These are phyloP conservation scores for Drosophila melanica DNA, from an alignment of 1,140 invertebrate genomes.

Conservation along the genomic window DNA sequence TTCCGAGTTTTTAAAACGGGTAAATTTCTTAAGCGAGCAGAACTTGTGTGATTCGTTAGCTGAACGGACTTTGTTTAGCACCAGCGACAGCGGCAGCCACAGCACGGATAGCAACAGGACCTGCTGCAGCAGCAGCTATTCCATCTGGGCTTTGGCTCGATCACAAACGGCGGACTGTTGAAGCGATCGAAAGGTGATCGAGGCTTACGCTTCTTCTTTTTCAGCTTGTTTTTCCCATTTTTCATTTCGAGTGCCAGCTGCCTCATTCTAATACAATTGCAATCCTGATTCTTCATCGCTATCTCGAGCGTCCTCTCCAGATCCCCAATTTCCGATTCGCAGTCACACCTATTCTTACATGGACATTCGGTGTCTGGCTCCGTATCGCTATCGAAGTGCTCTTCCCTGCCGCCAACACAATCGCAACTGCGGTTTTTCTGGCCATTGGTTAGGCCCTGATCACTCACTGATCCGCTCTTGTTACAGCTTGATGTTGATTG, in stretches of 20 bases:
- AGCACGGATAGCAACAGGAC: neutral
- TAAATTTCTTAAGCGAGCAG: neutral
- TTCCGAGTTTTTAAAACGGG: neutral
- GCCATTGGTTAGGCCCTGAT: neutral
- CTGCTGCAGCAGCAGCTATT: neutral
- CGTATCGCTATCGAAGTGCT: neutral
- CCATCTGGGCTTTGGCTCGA: constrained; percentile 36
- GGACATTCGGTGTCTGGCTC: neutral
- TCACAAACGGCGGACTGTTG: constrained; percentile 44
- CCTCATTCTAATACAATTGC: no score
- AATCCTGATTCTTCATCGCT: no score
- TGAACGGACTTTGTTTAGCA: neutral
- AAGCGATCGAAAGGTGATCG: constrained; percentile 37
- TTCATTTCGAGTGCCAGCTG: no score
- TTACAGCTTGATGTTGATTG: no score
- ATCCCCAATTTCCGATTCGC: no score
- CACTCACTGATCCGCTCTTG: neutral
- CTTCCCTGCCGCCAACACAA: constrained; percentile 20
- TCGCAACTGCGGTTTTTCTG: neutral
- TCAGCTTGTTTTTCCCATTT: no score
- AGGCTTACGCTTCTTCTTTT: constrained; percentile 24
- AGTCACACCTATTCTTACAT: no score
- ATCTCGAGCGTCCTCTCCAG: no score
- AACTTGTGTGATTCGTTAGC: neutral
- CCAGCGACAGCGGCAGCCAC: constrained; percentile 7